A percentile compares a stretch with the other conserved stretches of the same genome.
phyloP scores from a whole-genome alignment of 1,140 invertebrate species.

The Drosophila subpulchrella region DNA sequence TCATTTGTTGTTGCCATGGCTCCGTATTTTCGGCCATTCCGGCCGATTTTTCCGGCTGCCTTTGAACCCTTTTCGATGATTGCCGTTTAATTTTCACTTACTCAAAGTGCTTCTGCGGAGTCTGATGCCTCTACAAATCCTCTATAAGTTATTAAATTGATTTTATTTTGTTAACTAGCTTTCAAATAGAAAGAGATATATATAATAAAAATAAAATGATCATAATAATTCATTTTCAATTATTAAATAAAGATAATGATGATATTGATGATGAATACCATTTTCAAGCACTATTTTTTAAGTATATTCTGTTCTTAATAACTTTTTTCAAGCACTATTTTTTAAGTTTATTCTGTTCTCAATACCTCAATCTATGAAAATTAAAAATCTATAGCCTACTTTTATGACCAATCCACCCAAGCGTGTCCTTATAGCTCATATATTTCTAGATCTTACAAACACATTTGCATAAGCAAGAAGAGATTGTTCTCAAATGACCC shows the following conservation, averaged over 20 bases:
- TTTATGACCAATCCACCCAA: background rate
- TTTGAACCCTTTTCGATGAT: conserved; percentile 30
- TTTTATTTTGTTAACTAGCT: background rate
- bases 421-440: background rate
- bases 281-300: too few species aligned
- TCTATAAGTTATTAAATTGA: background rate
- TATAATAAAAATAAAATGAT: too few species aligned
- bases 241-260: too few species aligned
- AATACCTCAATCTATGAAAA: too few species aligned
- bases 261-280: too few species aligned
- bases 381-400: background rate
- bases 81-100: conserved; percentile 17
- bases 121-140: background rate
- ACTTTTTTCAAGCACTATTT: too few species aligned
- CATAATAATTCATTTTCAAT: too few species aligned
- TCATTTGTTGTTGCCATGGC: conserved; percentile 50
- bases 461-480: background rate
- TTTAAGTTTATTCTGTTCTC: too few species aligned
- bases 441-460: background rate
- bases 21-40: conserved; percentile 43
- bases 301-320: too few species aligned
- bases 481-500: background rate
- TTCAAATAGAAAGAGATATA: too few species aligned
- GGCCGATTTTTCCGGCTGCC: conserved; percentile 31
- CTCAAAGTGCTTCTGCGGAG: background rate